Conservation (phyloP, 2,113 vertebrate genomes). For the Recurvirostra avosetta region DNA sequence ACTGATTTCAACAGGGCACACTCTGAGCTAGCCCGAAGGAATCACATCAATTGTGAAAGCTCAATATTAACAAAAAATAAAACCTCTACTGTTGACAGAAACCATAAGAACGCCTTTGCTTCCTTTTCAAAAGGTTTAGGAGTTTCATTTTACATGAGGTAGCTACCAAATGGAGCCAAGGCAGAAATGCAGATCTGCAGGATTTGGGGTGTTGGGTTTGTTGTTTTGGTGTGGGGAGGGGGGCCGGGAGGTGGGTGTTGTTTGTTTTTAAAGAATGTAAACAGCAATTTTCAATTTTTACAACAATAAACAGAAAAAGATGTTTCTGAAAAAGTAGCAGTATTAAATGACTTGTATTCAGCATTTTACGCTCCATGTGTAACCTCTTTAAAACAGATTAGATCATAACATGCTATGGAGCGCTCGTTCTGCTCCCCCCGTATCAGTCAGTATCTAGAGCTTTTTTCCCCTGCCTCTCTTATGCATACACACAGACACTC, state of each 20-base stretch:
- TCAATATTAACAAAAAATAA: not conserved
- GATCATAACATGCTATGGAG: not conserved
- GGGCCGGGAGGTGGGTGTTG: accelerated
- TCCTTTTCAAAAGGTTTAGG: not conserved
- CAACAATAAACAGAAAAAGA: not conserved
- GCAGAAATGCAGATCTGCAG: not conserved
- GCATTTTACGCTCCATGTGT: not conserved
- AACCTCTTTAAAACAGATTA: not conserved
- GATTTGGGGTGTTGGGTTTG: not conserved
- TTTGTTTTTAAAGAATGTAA: not conserved
- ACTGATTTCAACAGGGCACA: not conserved
- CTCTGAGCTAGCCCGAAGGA: not conserved
- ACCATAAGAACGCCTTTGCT: not conserved
- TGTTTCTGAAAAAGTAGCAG: not conserved
- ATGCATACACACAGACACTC: not conserved
- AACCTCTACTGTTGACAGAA: not conserved
- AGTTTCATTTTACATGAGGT: not conserved
- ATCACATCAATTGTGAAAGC: not conserved
- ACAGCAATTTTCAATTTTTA: not conserved
- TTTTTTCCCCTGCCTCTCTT: not conserved
- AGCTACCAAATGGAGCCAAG: not conserved
- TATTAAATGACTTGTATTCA: not conserved
- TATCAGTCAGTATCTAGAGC: not conserved
- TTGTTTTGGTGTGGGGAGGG: not conserved
- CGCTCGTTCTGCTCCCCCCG: not conserved